Percentiles rank a stretch among this genome's conserved stretches.
Conservation (phyloP, 2,113 vertebrate genomes). For the Hippocampus barbouri region DNA sequence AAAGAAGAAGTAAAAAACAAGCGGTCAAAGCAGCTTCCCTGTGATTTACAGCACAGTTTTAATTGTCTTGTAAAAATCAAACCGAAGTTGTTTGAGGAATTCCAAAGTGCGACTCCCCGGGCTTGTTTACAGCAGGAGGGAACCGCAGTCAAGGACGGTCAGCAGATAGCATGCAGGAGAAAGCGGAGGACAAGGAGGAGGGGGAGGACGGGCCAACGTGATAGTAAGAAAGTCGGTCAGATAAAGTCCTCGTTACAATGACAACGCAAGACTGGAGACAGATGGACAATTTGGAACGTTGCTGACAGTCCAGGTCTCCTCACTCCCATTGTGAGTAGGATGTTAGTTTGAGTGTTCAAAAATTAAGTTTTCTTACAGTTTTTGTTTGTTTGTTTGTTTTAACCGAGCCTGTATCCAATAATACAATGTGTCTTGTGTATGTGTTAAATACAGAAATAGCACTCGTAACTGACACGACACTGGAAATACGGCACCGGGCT, state of each 20-base stretch:
- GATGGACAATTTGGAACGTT: constrained; percentile 51
- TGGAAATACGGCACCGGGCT: not conserved
- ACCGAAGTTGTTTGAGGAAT: constrained; percentile 73
- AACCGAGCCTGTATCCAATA: no score
- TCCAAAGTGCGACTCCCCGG: constrained; percentile 65
- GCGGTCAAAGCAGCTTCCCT: constrained; percentile 32
- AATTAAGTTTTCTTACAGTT: not conserved
- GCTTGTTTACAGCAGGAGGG: constrained; percentile 68
- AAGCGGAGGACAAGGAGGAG: constrained; percentile 38
- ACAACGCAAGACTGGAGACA: constrained; percentile 46
- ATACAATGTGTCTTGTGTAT: no score
- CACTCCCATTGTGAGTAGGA: constrained; percentile 34
- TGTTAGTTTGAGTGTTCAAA: not conserved
- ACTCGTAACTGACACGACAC: not conserved
- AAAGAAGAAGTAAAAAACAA: constrained; percentile 2
- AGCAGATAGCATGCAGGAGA: constrained; percentile 31
- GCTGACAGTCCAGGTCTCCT: constrained; percentile 34
- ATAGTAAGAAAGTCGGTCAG: constrained; percentile 38
- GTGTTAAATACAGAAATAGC: not conserved
- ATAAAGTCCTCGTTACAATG: constrained; percentile 58
- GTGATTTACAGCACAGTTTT: constrained; percentile 72
- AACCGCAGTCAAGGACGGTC: constrained; percentile 67
- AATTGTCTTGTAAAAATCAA: constrained; percentile 79
- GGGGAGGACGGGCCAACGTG: constrained; percentile 6
- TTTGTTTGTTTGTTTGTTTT: not conserved